Percentiles rank a stretch among this genome's conserved stretches.
Evolutionary conservation across 2,113 vertebrate genomes (phyloP).

Genomic region (Esox niger): DNA sequence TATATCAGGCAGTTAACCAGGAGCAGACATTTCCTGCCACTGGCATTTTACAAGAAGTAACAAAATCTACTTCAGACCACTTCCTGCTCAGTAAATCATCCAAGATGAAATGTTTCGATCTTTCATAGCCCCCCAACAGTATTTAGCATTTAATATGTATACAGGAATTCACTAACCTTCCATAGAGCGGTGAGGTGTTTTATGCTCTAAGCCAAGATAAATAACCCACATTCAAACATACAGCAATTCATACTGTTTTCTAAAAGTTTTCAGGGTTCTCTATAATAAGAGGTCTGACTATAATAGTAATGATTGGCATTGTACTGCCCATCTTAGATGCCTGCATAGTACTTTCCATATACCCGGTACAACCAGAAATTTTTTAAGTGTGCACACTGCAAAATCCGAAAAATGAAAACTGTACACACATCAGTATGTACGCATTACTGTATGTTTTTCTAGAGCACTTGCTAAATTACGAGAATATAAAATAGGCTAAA

Average conservation of each 20-base stretch:
- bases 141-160: background rate
- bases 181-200: background rate
- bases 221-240: background rate
- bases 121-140: background rate
- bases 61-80: constrained; percentile 13
- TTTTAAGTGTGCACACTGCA: too few relatives aligned
- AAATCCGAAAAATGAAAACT: too few relatives aligned
- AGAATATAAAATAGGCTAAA: too few relatives aligned
- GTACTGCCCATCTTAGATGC: too few relatives aligned
- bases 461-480: too few relatives aligned
- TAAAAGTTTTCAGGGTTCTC: background rate
- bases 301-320: too few relatives aligned
- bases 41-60: constrained; percentile 20
- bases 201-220: background rate
- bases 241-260: background rate
- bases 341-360: too few relatives aligned
- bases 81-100: constrained; percentile 16
- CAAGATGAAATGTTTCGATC: background rate
- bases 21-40: background rate
- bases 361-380: too few relatives aligned
- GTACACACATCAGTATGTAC: too few relatives aligned
- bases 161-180: background rate
- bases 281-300: too few relatives aligned
- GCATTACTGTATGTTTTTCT: too few relatives aligned
- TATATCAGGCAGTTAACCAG: background rate